Evolutionary conservation across 1,140 invertebrate genomes (phyloP), one percentile per base, ranked within the genome.

Genomic region (Penaeus vannamei): DNA sequence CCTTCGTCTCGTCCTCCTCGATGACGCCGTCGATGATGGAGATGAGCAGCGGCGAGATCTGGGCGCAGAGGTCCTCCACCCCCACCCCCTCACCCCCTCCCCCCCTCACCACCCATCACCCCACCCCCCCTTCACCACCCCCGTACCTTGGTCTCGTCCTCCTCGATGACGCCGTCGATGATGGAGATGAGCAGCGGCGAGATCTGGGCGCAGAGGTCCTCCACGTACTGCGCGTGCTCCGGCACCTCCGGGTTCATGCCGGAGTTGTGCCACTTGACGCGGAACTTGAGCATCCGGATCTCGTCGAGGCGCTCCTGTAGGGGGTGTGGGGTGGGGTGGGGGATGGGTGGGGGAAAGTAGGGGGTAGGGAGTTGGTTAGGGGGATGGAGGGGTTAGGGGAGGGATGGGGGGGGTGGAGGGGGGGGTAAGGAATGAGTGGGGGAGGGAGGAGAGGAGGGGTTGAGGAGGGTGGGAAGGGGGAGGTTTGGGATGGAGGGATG

Each of bases 201-300:
- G 59, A 95, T 93, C 86, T 95, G 94, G 10, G 93, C 93, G 36
- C 93, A 93, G 42, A 96, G 93, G 76, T 95, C 94, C 59, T 95
- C 93, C 61, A 96, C 92, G 92, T 96, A 95, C 60, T 95, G 93
- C 85, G 94, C 93, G 92, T 96, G 95, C 90, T 95, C 94, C 62
- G 95, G 93, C 83, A 93, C 92, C 53, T 93, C 92, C 8, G 93
- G 90, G 87, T 93, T 93, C 46, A 95, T 91, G 4, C 95, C 94
- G 46, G 93, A 93, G 83, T 94, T 93, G n/a, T 93, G 92, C 93
- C 94, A 95, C 86, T 94, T 94, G 26, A 95, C 93, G 88, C 94
- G 93, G 90, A 95, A 93, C 29, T 94, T 93, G 19, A 95, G 93
- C 22, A 95, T 95, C 92, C 95, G 95, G 88, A 94, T 94, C 83